Base-by-base conservation (phyloP, 2,113 vertebrate species). In the Clupea harengus region DNA sequence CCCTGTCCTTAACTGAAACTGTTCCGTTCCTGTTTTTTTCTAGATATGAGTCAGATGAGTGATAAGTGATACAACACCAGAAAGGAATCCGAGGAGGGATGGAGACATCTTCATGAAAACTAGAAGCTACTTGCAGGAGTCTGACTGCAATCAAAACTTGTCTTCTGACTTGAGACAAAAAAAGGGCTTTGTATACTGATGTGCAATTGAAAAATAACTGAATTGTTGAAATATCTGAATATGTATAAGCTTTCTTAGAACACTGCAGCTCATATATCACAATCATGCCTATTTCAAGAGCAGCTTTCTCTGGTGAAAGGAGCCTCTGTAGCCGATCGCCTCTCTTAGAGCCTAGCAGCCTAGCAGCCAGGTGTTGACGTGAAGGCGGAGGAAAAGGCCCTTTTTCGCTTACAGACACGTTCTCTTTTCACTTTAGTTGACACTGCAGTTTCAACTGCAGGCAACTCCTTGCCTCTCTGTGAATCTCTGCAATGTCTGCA, bases 31-130 rank as follows among this genome's bases (percentile, higher is more conserved):
- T 54, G 39, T 80, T 81, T 85, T 45, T 90, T 22, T 89, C 82
- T 91, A 96, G 95, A 88, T 95, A 96, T 10, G 95, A 96, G 86
- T 92, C 94, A n/a, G 92, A 93, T 81, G 95, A 96, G 88, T 96
- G 92, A 96, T 80, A 7, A 11, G 15, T 17, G 44, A 84, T 64
- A 45, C 15, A 39, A 25, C 11, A 18, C 72, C 86, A 22, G 15
- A 57, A 3, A 83, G 46, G 81, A 75, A 54, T 84, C 86, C 84
- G 25, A 20, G 6, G 28, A 45, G 18, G 82, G 20, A 67, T 25
- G n/a, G 50, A 83, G 32, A n/a, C 10, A n/a, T 9, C 13, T 84
- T 88, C 28, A 81, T 67, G 64, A 52, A 83, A 15, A 67, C 57
- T 49, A 80, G 11, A 32, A 78, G 32, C 25, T 25, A 9, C 64